Conservation (phyloP, 2,888 invertebrate species). For the Morinoia aosen region DNA sequence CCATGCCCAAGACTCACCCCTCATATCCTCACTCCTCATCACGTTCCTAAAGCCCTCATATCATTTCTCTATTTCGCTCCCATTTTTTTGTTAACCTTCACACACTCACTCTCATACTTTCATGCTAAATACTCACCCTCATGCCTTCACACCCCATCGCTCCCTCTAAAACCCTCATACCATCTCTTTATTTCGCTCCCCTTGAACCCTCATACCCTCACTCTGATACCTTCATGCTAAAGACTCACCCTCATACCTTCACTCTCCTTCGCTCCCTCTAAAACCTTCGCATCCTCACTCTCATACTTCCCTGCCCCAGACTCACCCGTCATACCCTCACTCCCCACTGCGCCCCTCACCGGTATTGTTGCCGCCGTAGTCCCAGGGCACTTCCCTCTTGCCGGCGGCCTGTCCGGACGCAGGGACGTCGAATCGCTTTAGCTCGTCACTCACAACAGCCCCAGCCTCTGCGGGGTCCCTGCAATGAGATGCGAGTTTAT, state of each 20-base stretch:
- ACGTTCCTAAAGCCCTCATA: too few relatives aligned
- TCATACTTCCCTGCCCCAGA: background rate
- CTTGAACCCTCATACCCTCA: too few relatives aligned
- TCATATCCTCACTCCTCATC: background rate
- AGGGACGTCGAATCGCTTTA: background rate
- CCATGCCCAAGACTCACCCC: background rate
- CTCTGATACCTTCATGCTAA: too few relatives aligned
- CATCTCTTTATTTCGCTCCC: too few relatives aligned
- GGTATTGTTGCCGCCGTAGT: constrained; percentile 60
- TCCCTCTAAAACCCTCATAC: too few relatives aligned
- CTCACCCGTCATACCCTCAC: background rate
- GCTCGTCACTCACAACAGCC: constrained; percentile 5
- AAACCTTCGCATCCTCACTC: background rate
- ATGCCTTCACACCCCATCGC: too few relatives aligned
- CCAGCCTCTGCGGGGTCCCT: background rate
- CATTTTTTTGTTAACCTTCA: too few relatives aligned
- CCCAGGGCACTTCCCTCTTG: constrained; percentile 59
- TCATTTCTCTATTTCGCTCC: too few relatives aligned
- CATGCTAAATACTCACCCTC: too few relatives aligned
- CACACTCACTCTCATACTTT: too few relatives aligned
- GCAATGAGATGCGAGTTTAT: background rate
- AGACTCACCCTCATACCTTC: too few relatives aligned
- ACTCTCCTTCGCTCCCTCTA: too few relatives aligned
- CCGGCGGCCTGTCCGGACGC: background rate
- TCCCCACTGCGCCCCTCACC: constrained; percentile 48